A percentile compares a stretch with the other conserved stretches of the same genome.
Evolutionary conservation across 2,888 invertebrate genomes (phyloP).

Genomic region (Tricholauxania praeusta): DNA sequence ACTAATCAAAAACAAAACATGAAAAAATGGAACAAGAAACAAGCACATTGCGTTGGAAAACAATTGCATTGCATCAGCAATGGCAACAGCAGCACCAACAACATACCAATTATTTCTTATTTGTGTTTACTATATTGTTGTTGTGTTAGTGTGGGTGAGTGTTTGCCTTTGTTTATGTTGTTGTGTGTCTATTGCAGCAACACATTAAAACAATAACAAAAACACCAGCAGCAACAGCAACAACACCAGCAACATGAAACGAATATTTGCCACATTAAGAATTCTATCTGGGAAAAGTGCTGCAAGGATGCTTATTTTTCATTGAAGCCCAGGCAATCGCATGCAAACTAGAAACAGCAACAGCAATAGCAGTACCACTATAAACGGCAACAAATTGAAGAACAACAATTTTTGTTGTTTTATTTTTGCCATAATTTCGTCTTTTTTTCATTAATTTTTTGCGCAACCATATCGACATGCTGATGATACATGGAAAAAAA

Average conservation of each 20-base stretch:
- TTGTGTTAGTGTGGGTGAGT: neutral
- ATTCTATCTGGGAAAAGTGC: conserved; percentile 34
- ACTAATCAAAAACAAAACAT: neutral
- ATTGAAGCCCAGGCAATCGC: conserved; percentile 30
- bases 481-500: no score
- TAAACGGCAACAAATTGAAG: conserved; percentile 15
- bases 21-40: neutral
- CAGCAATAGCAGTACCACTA: conserved; percentile 44
- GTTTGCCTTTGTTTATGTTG: neutral
- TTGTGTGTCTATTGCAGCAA: neutral
- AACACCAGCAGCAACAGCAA: neutral
- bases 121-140: no score
- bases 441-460: no score
- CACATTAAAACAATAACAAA: neutral
- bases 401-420: neutral
- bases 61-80: neutral
- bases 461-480: no score
- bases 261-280: conserved; percentile 27
- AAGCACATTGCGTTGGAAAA: neutral
- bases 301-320: conserved; percentile 33
- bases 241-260: conserved; percentile 9
- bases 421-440: no score
- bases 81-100: conserved; percentile 6
- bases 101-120: neutral
- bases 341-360: conserved; percentile 40